These are phyloP conservation scores for Chelonus insularis DNA, from an alignment of 1,140 invertebrate species.

Conservation along the genomic window DNA sequence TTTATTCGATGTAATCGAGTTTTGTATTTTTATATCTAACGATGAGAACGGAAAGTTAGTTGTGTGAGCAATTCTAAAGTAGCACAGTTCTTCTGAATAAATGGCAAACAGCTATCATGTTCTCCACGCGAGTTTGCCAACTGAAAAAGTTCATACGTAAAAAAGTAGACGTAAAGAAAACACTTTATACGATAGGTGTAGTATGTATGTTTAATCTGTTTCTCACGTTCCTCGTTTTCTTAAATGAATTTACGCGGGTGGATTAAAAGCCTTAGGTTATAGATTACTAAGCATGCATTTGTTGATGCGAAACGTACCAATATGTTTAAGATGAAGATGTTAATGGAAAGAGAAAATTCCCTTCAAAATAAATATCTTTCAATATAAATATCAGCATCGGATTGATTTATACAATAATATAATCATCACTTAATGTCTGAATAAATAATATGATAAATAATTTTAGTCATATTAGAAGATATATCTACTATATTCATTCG, in stretches of 20 bases:
- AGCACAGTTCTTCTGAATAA: constrained; percentile 27
- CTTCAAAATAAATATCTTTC: no score
- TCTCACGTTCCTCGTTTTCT: constrained; percentile 25
- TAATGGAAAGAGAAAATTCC: not conserved
- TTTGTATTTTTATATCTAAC: constrained; percentile 15
- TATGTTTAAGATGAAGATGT: not conserved
- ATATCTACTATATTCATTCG: no score
- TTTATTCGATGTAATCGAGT: constrained; percentile 12
- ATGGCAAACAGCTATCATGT: constrained; percentile 26
- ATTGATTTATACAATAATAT: no score
- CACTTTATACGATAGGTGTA: not conserved
- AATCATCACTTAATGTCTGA: no score
- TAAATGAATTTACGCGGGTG: constrained; percentile 9
- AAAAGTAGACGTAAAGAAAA: constrained; percentile 12
- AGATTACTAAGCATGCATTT: not conserved
- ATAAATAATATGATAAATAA: no score
- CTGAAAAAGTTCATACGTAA: constrained; percentile 6
- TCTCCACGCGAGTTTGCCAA: constrained; percentile 26
- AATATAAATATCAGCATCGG: no score
- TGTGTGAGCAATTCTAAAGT: constrained; percentile 14
- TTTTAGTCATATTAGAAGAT: no score
- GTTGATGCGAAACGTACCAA: not conserved
- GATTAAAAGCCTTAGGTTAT: not conserved
- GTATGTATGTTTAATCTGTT: constrained; percentile 21
- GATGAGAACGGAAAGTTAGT: constrained; percentile 28